Conservation (phyloP, 2,888 invertebrate genomes). For the Spodoptera littoralis region DNA sequence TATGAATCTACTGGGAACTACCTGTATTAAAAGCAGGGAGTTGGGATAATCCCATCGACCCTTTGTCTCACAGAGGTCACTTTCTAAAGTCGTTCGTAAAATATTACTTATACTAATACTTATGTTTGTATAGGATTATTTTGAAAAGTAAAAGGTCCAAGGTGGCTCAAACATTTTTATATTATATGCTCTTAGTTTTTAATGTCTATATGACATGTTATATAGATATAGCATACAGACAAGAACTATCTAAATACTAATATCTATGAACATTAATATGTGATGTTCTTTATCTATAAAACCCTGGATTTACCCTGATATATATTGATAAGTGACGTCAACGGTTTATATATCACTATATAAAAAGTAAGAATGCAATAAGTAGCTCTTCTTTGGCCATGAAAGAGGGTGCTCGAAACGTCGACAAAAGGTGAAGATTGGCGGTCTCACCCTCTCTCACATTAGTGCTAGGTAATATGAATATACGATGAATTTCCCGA, state of each 20-base stretch:
- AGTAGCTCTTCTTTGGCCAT: constrained; percentile 17
- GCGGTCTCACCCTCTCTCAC: constrained; percentile 9
- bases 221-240: too few relatives aligned
- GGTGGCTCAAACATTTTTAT: constrained; percentile 10
- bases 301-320: too few relatives aligned
- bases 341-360: too few relatives aligned
- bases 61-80: constrained; percentile 67
- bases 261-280: too few relatives aligned
- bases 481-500: constrained; percentile 15
- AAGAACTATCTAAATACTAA: too few relatives aligned
- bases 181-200: too few relatives aligned
- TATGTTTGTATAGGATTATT: constrained; percentile 22
- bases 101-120: constrained; percentile 58
- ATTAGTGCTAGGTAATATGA: constrained; percentile 24
- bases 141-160: constrained; percentile 11
- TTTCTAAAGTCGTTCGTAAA: constrained; percentile 67
- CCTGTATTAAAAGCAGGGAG: constrained; percentile 72
- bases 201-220: too few relatives aligned
- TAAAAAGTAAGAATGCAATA: constrained; percentile 9
- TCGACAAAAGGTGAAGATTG: constrained; percentile 15
- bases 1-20: constrained; percentile 69
- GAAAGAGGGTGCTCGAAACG: constrained; percentile 22
- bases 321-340: too few relatives aligned
- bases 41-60: constrained; percentile 69
- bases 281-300: too few relatives aligned